phyloP scores from a whole-genome alignment of 2,797 vertebrate genomes.

The Takifugu ocellatus region DNA sequence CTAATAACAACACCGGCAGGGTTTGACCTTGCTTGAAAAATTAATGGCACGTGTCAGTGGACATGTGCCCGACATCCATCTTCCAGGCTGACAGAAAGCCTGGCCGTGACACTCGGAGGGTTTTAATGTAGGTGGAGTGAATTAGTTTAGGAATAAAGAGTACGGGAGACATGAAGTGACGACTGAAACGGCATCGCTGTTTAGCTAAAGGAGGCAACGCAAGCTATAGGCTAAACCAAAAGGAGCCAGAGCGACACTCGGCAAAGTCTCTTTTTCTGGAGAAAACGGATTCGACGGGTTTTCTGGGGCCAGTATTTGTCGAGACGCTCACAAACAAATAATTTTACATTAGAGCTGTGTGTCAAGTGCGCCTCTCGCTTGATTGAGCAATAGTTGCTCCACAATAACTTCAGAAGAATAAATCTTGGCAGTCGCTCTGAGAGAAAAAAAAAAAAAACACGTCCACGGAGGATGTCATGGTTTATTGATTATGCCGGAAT shows the following conservation, averaged over 20 bases:
- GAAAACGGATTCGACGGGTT: conserved; percentile 24
- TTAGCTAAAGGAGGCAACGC: conserved; percentile 22
- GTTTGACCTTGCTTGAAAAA: conserved; percentile 59
- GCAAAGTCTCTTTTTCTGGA: conserved; percentile 16
- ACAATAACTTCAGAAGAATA: conserved; percentile 58
- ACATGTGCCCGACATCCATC: conserved; percentile 33
- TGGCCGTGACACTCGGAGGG: conserved; percentile 30
- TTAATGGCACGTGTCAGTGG: conserved; percentile 43
- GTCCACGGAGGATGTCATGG: conserved; percentile 43
- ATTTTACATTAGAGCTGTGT: conserved; percentile 51
- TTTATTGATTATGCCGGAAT: conserved; percentile 67
- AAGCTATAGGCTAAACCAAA: conserved; percentile 30
- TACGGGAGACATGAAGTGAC: conserved; percentile 2
- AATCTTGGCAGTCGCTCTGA: conserved; percentile 56
- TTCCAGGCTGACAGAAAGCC: conserved; percentile 27
- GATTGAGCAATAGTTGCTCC: conserved; percentile 51
- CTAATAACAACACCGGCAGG: conserved; percentile 38
- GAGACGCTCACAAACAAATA: conserved; percentile 56
- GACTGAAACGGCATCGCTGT: conserved; percentile 26
- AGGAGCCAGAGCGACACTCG: conserved; percentile 16
- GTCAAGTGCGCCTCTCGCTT: conserved; percentile 60
- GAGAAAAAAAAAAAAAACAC: conserved; percentile 44
- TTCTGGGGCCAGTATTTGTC: conserved; percentile 44
- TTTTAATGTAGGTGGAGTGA: conserved; percentile 25
- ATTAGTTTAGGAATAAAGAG: conserved; percentile 32